Base-by-base conservation (phyloP, 1,140 invertebrate genomes). In the Formica exsecta region DNA sequence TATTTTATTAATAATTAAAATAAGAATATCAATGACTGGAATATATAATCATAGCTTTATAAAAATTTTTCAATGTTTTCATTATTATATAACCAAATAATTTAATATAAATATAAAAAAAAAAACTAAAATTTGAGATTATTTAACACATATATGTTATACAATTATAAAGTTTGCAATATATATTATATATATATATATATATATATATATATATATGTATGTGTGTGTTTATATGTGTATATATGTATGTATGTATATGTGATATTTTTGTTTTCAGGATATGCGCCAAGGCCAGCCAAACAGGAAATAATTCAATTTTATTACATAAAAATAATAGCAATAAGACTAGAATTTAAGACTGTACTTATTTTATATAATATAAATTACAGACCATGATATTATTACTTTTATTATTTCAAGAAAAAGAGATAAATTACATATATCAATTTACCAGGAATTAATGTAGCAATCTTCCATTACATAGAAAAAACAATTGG, bases 271-370 rank as follows among this genome's bases (percentile, higher is more conserved):
- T 85, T 87, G 80, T 86, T 92, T 94, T 25, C 86, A 95, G 94
- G 94, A 95, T 87, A 86, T 94, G 76, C 94, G 94, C 48, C 94
- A 94, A 73, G 94, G 93, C 38, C 94, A 95, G 70, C 94, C 94
- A 68, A 94, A 93, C 91, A 92, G 94, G 54, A 95, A 95, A 86
- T 95, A 91, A 94, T 32, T 32, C 32, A 2, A 32, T 85, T 88
- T 57, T 86, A 86, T 59, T 79, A 89, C 92, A 70, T 92, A 85
- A 92, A 88, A 86, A 80, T 90, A 76, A 77, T 89, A 90, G 89
- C 86, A 71, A 92, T 73, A 86, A 74, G 87, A 81, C 32, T 29
- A 64, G 81, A 44, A 44, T 61, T 41, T n/a, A 41, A 29, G 38
- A 54, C 36, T 84, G 88, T 86, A 85, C 88, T 88, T 32, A 48